Percentiles rank a stretch among this genome's conserved stretches.
These are phyloP conservation scores for Drosophila sechellia DNA, from an alignment of 1,140 invertebrate genomes.

Conservation along the genomic window DNA sequence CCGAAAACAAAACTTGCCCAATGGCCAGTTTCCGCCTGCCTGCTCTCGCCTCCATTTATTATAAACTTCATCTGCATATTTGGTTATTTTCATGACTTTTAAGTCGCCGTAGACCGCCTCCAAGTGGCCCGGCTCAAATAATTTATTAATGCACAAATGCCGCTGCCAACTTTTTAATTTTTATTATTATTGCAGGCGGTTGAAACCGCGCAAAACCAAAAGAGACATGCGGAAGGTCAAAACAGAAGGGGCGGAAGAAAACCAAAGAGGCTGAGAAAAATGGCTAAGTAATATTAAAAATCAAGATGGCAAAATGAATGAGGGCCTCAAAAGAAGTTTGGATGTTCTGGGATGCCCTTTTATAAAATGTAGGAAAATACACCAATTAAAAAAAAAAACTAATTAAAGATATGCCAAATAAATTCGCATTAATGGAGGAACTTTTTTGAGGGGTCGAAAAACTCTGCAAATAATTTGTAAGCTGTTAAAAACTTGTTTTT, in stretches of 20 bases:
- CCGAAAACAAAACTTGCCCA: conserved; percentile 21
- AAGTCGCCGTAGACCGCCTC: conserved; percentile 34
- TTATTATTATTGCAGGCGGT: conserved; percentile 40
- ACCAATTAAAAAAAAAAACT: background rate
- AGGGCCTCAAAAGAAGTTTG: background rate
- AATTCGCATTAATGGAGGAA: background rate
- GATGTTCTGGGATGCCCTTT: background rate
- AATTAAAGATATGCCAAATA: background rate
- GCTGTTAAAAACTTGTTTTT: background rate
- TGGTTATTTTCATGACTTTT: conserved; percentile 69
- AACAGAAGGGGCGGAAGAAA: conserved; percentile 14
- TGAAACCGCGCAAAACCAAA: conserved; percentile 33
- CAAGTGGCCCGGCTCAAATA: conserved; percentile 33
- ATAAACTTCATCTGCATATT: conserved; percentile 50
- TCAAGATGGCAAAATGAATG: conserved; percentile 2
- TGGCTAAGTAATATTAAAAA: conserved; percentile 10
- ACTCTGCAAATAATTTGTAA: background rate
- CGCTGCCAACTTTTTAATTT: conserved; percentile 61
- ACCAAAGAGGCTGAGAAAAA: background rate
- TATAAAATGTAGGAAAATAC: background rate
- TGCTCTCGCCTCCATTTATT: conserved; percentile 3
- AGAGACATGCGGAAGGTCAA: conserved; percentile 31
- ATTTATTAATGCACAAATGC: conserved; percentile 63
- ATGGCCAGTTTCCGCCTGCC: background rate
- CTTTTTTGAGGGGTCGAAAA: background rate